phyloP scores from a whole-genome alignment of 2,888 invertebrate species.

The Zaprionus bogoriensis region DNA sequence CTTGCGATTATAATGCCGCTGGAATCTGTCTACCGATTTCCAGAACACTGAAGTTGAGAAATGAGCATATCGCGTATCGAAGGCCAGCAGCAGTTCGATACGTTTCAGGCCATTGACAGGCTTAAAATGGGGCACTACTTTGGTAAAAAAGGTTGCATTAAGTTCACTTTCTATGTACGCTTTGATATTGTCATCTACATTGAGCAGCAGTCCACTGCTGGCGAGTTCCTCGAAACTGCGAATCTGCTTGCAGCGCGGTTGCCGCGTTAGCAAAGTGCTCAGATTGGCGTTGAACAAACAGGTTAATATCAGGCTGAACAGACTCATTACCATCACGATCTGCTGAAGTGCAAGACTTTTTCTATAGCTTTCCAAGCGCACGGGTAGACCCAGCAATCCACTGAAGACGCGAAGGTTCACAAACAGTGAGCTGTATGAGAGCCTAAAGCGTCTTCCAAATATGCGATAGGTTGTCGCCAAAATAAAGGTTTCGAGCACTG shows the following conservation, averaged over 20 bases:
- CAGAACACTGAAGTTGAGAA: not conserved
- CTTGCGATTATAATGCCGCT: not conserved
- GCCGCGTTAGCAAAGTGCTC: constrained; percentile 35
- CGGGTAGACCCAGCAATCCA: constrained; percentile 34
- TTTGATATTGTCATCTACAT: no score
- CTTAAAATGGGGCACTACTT: not conserved
- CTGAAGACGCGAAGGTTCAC: constrained; percentile 29
- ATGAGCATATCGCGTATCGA: constrained; percentile 16
- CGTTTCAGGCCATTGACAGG: not conserved
- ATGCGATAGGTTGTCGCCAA: not conserved
- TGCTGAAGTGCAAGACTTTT: constrained; percentile 26
- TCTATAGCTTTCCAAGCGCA: constrained; percentile 3
- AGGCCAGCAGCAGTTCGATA: not conserved
- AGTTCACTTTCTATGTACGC: accelerated
- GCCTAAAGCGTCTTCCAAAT: not conserved
- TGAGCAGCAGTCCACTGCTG: constrained; percentile 13
- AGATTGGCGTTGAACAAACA: constrained; percentile 42
- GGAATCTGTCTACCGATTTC: not conserved
- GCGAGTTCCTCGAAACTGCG: constrained; percentile 21
- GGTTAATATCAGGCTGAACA: constrained; percentile 36
- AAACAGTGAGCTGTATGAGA: constrained; percentile 1
- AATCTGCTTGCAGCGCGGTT: constrained; percentile 1
- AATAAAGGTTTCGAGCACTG: constrained; percentile 21
- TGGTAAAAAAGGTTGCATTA: not conserved
- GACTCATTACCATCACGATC: constrained; percentile 29